Conservation (phyloP, 2,888 invertebrate genomes). For the Branchellion lobata region DNA sequence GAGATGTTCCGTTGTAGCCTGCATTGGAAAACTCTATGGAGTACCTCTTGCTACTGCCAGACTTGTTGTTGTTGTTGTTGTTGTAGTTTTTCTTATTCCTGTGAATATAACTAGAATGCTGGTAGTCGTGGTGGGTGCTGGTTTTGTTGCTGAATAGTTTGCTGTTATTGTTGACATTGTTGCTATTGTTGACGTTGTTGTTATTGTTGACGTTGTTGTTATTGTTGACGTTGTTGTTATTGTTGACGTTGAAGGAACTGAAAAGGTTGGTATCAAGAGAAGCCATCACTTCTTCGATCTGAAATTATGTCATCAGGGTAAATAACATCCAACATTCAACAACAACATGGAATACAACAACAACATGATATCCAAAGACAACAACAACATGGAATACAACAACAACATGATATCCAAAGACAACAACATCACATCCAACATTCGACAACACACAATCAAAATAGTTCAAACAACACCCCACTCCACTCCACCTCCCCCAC, state of each 20-base stretch:
- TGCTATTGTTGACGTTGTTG: neutral
- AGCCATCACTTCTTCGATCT: slow-evolving; percentile 40
- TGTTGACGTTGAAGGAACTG: neutral
- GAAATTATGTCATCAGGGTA: too few species aligned
- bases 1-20: neutral
- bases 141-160: neutral
- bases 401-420: too few species aligned
- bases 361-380: too few species aligned
- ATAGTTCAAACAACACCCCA: too few species aligned
- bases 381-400: too few species aligned
- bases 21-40: neutral
- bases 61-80: neutral
- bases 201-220: neutral
- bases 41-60: slow-evolving; percentile 15
- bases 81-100: neutral
- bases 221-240: neutral
- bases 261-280: slow-evolving; percentile 30
- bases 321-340: too few species aligned
- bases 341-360: too few species aligned
- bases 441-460: too few species aligned
- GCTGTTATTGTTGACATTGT: neutral
- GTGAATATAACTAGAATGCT: too few species aligned
- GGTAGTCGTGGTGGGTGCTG: neutral
- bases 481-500: too few species aligned
- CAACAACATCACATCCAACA: too few species aligned